Conservation (phyloP, 1,140 invertebrate species). For the Lamellibrachia luymesi region DNA sequence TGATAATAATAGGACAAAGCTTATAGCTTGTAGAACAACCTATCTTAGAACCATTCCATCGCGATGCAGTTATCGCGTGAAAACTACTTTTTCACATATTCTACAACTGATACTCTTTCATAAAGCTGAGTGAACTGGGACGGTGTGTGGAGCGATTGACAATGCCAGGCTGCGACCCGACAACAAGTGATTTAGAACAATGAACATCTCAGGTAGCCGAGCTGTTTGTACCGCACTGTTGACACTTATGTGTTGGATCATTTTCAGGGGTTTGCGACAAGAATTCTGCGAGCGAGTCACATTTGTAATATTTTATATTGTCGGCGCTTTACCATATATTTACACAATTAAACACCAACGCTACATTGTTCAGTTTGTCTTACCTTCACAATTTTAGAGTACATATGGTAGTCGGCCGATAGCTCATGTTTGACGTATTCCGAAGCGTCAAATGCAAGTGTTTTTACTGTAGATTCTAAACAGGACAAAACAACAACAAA, state of each 20-base stretch:
- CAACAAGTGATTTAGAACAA: neutral
- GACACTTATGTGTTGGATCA: neutral
- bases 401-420: neutral
- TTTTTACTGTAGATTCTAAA: neutral
- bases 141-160: too few relatives aligned
- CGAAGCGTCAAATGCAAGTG: neutral
- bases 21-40: neutral
- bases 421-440: neutral
- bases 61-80: too few relatives aligned
- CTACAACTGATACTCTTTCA: too few relatives aligned
- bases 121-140: too few relatives aligned
- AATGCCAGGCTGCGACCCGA: neutral
- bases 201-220: too few relatives aligned
- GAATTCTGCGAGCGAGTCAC: neutral
- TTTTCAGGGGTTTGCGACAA: neutral
- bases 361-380: neutral
- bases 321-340: neutral
- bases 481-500: neutral
- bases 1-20: neutral
- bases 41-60: neutral
- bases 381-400: constrained; percentile 12
- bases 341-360: neutral
- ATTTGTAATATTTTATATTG: neutral
- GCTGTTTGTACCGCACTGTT: too few relatives aligned
- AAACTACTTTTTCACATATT: too few relatives aligned